phyloP scores from a whole-genome alignment of 2,888 invertebrate genomes.

The Spilosoma lubricipeda region DNA sequence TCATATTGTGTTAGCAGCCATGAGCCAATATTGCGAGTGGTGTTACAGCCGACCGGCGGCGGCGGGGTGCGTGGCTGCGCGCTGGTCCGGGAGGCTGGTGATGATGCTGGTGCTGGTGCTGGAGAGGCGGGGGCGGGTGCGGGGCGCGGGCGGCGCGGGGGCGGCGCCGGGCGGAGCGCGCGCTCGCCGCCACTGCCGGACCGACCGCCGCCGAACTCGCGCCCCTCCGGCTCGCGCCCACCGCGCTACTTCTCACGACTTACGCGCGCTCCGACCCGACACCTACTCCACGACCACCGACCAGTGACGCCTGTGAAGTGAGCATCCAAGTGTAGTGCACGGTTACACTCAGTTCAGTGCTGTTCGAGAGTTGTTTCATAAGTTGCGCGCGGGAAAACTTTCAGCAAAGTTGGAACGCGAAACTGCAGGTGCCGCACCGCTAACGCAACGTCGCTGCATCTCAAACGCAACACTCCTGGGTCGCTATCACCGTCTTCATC shows the following conservation, averaged over 20 bases:
- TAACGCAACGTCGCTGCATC: background rate
- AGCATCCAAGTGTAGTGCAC: constrained; percentile 27
- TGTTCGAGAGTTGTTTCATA: constrained; percentile 17
- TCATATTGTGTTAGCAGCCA: background rate
- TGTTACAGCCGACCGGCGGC: background rate
- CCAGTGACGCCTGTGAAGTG: constrained; percentile 34
- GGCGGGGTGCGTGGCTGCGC: background rate
- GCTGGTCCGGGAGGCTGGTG: background rate
- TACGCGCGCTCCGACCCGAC: background rate
- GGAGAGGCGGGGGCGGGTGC: constrained; percentile 1
- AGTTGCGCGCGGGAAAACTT: constrained; percentile 46
- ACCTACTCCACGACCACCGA: constrained; percentile 1
- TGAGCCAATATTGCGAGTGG: background rate
- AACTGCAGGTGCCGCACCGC: background rate
- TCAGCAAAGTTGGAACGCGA: constrained; percentile 22
- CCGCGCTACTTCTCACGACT: constrained; percentile 1
- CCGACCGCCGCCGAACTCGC: constrained; percentile 32
- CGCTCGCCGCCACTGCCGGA: constrained; percentile 23
- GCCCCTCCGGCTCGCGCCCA: constrained; percentile 1
- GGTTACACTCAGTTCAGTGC: constrained; percentile 33
- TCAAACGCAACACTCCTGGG: background rate
- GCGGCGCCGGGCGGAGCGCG: constrained; percentile 19
- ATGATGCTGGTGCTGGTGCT: background rate
- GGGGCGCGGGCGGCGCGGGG: constrained; percentile 7
- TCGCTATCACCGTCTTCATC: background rate